Percentiles rank a stretch among this genome's conserved stretches.
Conservation (phyloP, 1,140 invertebrate species). For the Drosophila orena region DNA sequence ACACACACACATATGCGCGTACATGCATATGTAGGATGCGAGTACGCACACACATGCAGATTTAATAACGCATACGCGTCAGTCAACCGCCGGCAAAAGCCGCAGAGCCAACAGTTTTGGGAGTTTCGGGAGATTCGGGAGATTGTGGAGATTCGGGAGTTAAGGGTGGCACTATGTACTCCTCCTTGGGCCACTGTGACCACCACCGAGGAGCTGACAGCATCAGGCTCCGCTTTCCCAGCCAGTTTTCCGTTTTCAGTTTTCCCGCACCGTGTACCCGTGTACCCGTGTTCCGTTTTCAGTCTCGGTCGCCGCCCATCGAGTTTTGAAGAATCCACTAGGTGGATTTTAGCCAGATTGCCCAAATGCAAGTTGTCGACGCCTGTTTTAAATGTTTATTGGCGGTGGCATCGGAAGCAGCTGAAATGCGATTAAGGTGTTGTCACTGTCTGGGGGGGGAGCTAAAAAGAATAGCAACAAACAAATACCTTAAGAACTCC, state of each 20-base stretch:
- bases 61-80: slow-evolving; percentile 81
- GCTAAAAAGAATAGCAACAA: too few relatives aligned
- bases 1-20: neutral
- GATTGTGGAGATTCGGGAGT: slow-evolving; percentile 37
- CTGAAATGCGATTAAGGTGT: slow-evolving; percentile 17
- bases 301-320: too few relatives aligned
- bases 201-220: slow-evolving; percentile 63
- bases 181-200: slow-evolving; percentile 41
- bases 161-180: neutral
- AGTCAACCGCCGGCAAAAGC: slow-evolving; percentile 72
- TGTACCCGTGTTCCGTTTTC: slow-evolving; percentile 10
- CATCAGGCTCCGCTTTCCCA: slow-evolving; percentile 27
- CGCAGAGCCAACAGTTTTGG: slow-evolving; percentile 64
- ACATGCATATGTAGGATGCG: neutral
- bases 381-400: slow-evolving; percentile 69
- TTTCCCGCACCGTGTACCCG: neutral
- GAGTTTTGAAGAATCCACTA: slow-evolving; percentile 69
- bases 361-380: slow-evolving; percentile 5
- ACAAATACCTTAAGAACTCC: too few relatives aligned
- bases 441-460: too few relatives aligned
- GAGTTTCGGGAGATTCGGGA: slow-evolving; percentile 44
- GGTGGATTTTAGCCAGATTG: too few relatives aligned
- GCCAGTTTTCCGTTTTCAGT: slow-evolving; percentile 16
- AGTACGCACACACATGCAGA: slow-evolving; percentile 55
- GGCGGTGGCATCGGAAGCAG: slow-evolving; percentile 49